Evolutionary conservation across 2,888 invertebrate species (phyloP).

Genomic region (Rhagium mordax): DNA sequence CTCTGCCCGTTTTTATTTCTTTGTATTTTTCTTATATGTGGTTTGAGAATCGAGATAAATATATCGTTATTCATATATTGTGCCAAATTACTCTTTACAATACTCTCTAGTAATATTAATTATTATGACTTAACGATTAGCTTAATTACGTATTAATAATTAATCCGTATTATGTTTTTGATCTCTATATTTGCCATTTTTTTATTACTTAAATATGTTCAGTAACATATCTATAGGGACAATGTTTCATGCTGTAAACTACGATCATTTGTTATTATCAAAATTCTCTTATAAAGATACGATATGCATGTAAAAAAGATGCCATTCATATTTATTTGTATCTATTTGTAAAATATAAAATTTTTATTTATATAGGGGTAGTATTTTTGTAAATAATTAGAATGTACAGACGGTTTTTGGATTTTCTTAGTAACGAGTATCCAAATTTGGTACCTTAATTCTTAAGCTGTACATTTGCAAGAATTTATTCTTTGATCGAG

Average conservation of each 20-base stretch:
- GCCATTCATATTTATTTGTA: neutral
- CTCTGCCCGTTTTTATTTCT: neutral
- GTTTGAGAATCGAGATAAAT: conserved; percentile 44
- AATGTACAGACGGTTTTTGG: neutral
- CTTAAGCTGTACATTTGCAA: neutral
- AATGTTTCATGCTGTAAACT: neutral
- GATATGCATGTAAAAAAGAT: neutral
- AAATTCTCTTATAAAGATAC: too few relatives aligned
- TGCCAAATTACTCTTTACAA: conserved; percentile 52
- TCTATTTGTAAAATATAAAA: neutral
- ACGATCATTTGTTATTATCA: neutral
- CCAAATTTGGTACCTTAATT: neutral
- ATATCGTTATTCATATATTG: conserved; percentile 32
- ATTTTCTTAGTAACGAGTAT: neutral
- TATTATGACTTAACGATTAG: conserved; percentile 13
- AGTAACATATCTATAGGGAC: neutral
- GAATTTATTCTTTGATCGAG: neutral
- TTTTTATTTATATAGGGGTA: neutral
- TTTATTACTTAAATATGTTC: neutral
- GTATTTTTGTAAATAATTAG: neutral
- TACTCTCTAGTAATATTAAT: conserved; percentile 45
- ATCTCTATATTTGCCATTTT: conserved; percentile 54
- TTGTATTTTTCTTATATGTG: conserved; percentile 41
- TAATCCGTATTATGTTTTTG: conserved; percentile 45
- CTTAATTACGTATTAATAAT: conserved; percentile 5